These are phyloP conservation scores for Scelioninae gen. 2 DNA, from an alignment of 2,888 invertebrate genomes.

Conservation along the genomic window DNA sequence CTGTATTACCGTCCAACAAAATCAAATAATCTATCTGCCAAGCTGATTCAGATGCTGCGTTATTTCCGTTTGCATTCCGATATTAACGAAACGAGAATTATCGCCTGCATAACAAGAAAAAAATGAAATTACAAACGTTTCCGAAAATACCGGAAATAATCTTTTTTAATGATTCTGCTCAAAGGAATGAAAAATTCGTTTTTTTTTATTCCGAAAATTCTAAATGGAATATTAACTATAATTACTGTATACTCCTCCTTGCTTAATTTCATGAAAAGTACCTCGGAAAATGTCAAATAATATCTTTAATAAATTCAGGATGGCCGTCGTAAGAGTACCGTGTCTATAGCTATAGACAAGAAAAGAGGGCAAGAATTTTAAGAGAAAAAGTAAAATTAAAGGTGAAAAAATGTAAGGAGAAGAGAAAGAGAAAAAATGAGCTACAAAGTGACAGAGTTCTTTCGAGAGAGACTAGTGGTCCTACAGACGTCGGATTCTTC, in stretches of 20 bases:
- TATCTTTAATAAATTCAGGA: too few species aligned
- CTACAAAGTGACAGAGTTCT: conserved; percentile 48
- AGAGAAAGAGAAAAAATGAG: conserved; percentile 36
- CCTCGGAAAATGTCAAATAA: too few species aligned
- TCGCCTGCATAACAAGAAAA: conserved; percentile 1
- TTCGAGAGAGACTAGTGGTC: conserved; percentile 50
- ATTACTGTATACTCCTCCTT: too few species aligned
- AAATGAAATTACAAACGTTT: conserved; percentile 12
- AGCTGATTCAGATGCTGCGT: background rate
- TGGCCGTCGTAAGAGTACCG: too few species aligned
- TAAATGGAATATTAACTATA: too few species aligned
- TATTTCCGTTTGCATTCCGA: conserved; percentile 7
- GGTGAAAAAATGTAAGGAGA: conserved; percentile 14
- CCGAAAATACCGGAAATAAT: too few species aligned
- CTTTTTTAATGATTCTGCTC: background rate
- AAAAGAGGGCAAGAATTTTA: conserved; percentile 29
- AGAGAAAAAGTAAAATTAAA: conserved; percentile 12
- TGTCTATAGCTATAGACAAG: background rate
- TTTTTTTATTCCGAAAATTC: too few species aligned
- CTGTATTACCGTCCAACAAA: too few species aligned
- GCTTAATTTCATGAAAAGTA: too few species aligned
- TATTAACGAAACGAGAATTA: conserved; percentile 8
- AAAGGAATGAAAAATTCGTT: too few species aligned
- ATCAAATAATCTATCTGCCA: too few species aligned
- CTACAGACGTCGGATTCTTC: conserved; percentile 59